A percentile compares a stretch with the other conserved stretches of the same genome.
Evolutionary conservation across 2,113 vertebrate genomes (phyloP).

Genomic region (Microtus richardsoni): DNA sequence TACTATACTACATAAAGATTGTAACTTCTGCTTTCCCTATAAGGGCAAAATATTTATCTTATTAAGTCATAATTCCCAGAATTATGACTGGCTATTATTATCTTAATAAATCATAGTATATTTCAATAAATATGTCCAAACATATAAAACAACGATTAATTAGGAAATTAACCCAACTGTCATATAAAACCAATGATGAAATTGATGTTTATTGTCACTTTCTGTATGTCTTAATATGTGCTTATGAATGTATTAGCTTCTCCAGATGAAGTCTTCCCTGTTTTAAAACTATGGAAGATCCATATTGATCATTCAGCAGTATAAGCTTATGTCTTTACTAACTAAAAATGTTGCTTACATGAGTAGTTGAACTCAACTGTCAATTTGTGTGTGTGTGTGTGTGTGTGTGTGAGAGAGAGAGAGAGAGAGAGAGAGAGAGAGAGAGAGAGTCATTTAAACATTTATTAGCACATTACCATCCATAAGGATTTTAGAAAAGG

Average conservation of each 20-base stretch:
- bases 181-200: background rate
- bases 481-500: background rate
- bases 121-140: conserved; percentile 6
- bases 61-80: background rate
- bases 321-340: background rate
- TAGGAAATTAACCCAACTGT: background rate
- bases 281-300: background rate
- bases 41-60: background rate
- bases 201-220: background rate
- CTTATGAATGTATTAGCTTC: background rate
- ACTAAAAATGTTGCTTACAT: background rate
- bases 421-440: too few relatives aligned
- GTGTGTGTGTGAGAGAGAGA: background rate
- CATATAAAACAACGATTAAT: background rate
- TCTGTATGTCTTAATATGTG: background rate
- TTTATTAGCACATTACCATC: background rate
- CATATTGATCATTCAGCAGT: rapidly evolving
- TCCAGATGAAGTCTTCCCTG: background rate
- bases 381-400: background rate
- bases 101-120: background rate
- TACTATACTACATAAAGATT: background rate
- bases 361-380: background rate
- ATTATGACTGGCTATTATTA: background rate
- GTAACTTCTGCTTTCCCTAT: background rate
- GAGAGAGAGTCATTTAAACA: background rate